These are phyloP conservation scores for Pheucticus melanocephalus DNA, from an alignment of 2,113 vertebrate species.

Conservation along the genomic window DNA sequence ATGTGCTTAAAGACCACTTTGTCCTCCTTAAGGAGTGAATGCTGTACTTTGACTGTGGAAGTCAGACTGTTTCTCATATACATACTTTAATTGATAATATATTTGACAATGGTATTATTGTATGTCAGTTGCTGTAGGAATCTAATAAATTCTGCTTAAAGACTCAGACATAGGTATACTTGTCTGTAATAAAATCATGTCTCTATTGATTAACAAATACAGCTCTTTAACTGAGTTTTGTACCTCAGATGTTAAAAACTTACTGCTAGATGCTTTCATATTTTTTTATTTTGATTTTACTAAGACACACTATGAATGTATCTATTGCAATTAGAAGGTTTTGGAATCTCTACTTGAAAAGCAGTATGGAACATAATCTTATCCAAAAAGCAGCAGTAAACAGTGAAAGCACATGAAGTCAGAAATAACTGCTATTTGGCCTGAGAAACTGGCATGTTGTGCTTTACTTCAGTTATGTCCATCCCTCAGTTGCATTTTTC, in stretches of 20 bases:
- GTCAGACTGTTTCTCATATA: not conserved
- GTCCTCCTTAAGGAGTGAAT: not conserved
- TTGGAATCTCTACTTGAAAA: not conserved
- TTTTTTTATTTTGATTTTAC: not conserved
- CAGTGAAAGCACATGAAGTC: not conserved
- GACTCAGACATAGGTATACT: not conserved
- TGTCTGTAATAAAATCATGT: not conserved
- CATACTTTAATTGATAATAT: not conserved
- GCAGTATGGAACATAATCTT: not conserved
- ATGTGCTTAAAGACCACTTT: not conserved
- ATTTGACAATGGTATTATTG: not conserved
- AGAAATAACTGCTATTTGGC: not conserved
- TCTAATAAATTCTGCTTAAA: not conserved
- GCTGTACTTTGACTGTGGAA: not conserved
- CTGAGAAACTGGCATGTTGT: not conserved
- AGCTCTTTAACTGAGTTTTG: not conserved
- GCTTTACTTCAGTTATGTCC: not conserved
- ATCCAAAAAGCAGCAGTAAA: not conserved
- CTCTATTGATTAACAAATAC: not conserved
- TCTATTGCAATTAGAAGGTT: not conserved
- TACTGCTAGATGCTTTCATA: not conserved
- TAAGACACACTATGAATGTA: not conserved
- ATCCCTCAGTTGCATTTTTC: not conserved
- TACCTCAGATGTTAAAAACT: not conserved
- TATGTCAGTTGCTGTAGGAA: not conserved